Conservation (phyloP, 1,140 invertebrate genomes). For the Apis dorsata region DNA sequence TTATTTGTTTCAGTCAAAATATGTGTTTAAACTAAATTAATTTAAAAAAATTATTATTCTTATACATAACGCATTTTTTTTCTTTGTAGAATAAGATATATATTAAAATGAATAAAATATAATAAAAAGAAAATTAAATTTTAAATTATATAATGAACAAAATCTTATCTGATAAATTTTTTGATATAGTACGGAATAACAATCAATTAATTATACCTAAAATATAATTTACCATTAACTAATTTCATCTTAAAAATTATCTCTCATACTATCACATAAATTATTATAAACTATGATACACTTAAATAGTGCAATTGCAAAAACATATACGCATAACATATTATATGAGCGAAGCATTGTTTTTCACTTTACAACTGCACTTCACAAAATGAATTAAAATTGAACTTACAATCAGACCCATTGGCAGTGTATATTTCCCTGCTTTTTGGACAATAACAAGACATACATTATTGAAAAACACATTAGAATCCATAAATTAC, state of each 20-base stretch:
- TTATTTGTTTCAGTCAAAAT: not conserved
- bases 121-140: not conserved
- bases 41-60: not conserved
- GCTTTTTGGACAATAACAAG: not conserved
- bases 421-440: conserved; percentile 21
- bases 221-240: conserved; percentile 12
- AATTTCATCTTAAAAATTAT: conserved; percentile 21
- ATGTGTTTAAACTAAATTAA: not conserved
- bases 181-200: conserved; percentile 28
- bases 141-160: not conserved
- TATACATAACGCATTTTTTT: not conserved
- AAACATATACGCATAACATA: not conserved
- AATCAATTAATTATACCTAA: conserved; percentile 25
- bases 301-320: conserved; percentile 4
- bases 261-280: conserved; percentile 20
- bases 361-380: conserved; percentile 21
- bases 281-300: conserved; percentile 30
- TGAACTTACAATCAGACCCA: conserved; percentile 23
- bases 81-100: too few relatives aligned
- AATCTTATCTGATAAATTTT: conserved; percentile 21
- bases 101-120: not conserved
- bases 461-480: not conserved
- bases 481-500: conserved; percentile 9
- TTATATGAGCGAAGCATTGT: not conserved
- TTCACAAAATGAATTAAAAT: conserved; percentile 33